Evolutionary conservation across 2,113 vertebrate genomes (phyloP), one percentile per base, ranked within the genome.

Genomic region (Nycticorax nycticorax): DNA sequence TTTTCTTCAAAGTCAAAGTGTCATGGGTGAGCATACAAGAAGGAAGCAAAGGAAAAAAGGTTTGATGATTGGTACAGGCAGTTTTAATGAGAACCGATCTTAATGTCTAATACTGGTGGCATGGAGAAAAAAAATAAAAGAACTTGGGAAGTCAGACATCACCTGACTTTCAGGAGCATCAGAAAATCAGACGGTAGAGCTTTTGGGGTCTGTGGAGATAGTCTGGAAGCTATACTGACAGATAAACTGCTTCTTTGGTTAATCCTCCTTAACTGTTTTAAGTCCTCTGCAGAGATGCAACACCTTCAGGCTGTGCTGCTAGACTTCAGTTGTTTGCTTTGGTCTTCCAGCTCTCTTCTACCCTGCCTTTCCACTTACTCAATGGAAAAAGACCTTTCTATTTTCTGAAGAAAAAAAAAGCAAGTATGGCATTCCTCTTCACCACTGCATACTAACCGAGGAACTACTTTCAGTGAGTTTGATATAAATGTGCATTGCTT

Each of bases 1-100:
- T 98, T 98, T 98, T 96, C 97, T 98, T 99, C 98, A 98, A 98
- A 99, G 97, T 97, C 93, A 98, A 97, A 98, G 96, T 66, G 74
- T 98, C 87, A 90, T 8, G 59, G 87, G 81, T 96, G 88, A 97
- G 95, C 92, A 95, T 96, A 89, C 62, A 89, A 95, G 91, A 95
- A 90, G 43, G 79, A 89, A 95, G 75, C 67, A 76, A 94, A 92
- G 69, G 88, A 88, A 94, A 95, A 95, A 94, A 93, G 72, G 64
- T 73, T 80, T 87, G 72, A 94, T 96, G 93, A 94, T 76, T 96
- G 72, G 93, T 56, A 73, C 64, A 96, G 80, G 80, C 24, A 6
- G 88, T 93, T 97, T 98, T 96, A 96, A 68, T 93, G 74, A 95
- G 69, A 83, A 56, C 81, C 14, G 48, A 89, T 69, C 64, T 92